phyloP scores from a whole-genome alignment of 35 echinoderm and acorn worm genomes.

The Ophiothrix spiculata region DNA sequence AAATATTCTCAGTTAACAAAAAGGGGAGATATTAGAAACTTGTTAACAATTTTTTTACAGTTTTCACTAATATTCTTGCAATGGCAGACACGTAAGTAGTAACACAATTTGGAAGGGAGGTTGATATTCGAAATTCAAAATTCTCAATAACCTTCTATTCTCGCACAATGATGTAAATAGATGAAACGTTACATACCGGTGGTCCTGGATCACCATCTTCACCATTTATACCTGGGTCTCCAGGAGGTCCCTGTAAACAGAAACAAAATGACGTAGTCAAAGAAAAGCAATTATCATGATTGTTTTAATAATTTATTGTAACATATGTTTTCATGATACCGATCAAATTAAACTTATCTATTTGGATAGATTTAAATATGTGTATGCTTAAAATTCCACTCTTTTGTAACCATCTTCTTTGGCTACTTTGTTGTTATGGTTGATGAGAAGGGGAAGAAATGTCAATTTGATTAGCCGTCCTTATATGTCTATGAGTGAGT shows the following conservation, averaged over 20 bases:
- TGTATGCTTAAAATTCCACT: too few relatives aligned
- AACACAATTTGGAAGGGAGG: neutral
- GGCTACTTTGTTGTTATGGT: too few relatives aligned
- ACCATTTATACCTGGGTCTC: constrained; percentile 18
- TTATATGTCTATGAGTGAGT: too few relatives aligned
- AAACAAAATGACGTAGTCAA: neutral
- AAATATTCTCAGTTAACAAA: neutral
- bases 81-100: neutral
- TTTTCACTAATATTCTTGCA: neutral
- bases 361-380: too few relatives aligned
- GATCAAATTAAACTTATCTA: neutral
- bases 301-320: too few relatives aligned
- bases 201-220: constrained; percentile 39
- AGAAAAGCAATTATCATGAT: too few relatives aligned
- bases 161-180: neutral
- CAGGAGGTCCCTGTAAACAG: neutral
- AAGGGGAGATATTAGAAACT: neutral
- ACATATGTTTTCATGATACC: neutral
- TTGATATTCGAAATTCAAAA: neutral
- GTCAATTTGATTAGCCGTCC: too few relatives aligned
- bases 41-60: neutral
- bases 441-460: too few relatives aligned
- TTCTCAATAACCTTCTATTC: neutral
- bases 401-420: too few relatives aligned
- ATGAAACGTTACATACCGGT: neutral